Evolutionary conservation across 2,113 vertebrate species (phyloP), one percentile per base, ranked within the genome.

Genomic region (Sturnira hondurensis): DNA sequence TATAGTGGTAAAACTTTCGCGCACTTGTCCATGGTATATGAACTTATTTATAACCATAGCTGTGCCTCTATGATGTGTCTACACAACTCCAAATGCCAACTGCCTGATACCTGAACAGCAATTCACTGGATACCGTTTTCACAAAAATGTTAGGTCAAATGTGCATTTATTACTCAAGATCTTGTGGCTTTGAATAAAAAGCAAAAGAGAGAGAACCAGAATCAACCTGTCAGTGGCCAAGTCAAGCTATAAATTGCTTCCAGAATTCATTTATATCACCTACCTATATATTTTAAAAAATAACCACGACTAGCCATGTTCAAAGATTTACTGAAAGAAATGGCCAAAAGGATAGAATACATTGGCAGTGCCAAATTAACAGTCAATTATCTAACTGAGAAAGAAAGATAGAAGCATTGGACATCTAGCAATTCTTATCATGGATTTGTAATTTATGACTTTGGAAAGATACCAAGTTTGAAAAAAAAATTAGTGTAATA

Each of bases 51-150:
- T 91, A 74, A 83, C 47, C 45, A 63, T 33, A 52, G 17, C 61
- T 86, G 13, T 63, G 20, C 58, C 65, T 89, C 56, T 83, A 33
- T 70, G 61, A 70, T 19, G 47, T 26, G 85, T 50, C 47, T 84
- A 15, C 94, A 45, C 24, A 19, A 82, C 31, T 85, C 67, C 74
- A 91, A 95, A 95, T 91, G 81, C 14, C 94, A 96, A 74, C 54
- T 87, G 56, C 61, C 58, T 91, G 13, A 82, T 63, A 86, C 36
- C 43, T 68, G 82, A 86, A 80, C 4, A 71, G 52, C 54, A 90
- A 88, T 87, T 94, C 16, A 43, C 38, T 45, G 0, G 26, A 68
- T 81, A 95, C 10, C 54, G 93, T 81, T 96, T 97, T 76, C 7
- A 2, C 1, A 73, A 96, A 84, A 81, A 85, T 15, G 36, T 88